These are phyloP conservation scores for Ostrea edulis DNA, from an alignment of 1,140 invertebrate species.

Conservation along the genomic window DNA sequence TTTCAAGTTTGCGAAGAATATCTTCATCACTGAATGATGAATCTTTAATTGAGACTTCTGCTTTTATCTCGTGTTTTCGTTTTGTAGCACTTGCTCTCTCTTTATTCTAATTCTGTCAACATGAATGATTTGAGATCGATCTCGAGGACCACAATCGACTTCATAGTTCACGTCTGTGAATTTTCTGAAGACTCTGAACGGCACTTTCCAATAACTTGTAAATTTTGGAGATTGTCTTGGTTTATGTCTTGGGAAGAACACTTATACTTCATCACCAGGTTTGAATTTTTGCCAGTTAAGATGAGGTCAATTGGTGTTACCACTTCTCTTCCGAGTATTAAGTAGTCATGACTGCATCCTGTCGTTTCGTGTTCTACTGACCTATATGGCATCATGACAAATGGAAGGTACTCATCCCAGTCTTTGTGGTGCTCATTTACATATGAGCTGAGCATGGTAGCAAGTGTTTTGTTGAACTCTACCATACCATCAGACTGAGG, in stretches of 20 bases:
- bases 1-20: too few species aligned
- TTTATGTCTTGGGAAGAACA: background rate
- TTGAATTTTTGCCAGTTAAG: constrained; percentile 3
- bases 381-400: background rate
- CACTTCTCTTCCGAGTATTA: background rate
- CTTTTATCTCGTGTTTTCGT: too few species aligned
- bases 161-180: background rate
- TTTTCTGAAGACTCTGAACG: constrained; percentile 25
- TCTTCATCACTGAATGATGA: too few species aligned
- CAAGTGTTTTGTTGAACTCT: too few species aligned
- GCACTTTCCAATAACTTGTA: constrained; percentile 22
- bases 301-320: background rate
- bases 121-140: too few species aligned
- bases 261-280: background rate
- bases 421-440: background rate
- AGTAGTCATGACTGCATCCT: too few species aligned
- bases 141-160: too few species aligned
- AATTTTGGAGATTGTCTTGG: constrained; percentile 15
- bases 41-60: too few species aligned
- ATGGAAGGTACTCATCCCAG: background rate
- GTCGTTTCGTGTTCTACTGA: background rate
- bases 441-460: too few species aligned
- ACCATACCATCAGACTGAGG: too few species aligned
- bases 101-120: background rate
- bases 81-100: too few species aligned